These are phyloP conservation scores for Aplysina aerophoba DNA, from an alignment of 37 sponge, comb jelly and placozoan species.

Conservation along the genomic window DNA sequence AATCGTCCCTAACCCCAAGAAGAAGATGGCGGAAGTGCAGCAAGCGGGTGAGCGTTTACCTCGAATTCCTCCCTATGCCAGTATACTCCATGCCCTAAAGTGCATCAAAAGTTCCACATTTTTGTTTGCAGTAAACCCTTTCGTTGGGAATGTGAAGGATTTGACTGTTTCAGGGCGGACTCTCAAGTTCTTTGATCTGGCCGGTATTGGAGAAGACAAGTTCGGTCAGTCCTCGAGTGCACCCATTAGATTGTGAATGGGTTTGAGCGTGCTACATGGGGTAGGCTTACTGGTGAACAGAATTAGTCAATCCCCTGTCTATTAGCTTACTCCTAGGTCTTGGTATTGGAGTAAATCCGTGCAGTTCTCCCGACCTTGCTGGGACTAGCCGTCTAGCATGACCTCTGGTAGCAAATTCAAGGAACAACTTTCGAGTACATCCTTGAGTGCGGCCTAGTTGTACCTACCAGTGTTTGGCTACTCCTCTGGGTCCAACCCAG, in stretches of 20 bases:
- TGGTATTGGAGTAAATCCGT: too few relatives aligned
- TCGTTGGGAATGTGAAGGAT: neutral
- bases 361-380: too few relatives aligned
- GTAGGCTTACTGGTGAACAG: too few relatives aligned
- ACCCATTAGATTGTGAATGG: neutral
- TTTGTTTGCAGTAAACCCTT: constrained; percentile 33
- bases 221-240: constrained; percentile 42
- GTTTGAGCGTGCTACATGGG: neutral
- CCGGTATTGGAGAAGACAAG: constrained; percentile 33
- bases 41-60: neutral
- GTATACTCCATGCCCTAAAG: too few relatives aligned
- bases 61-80: too few relatives aligned
- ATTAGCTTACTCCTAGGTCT: too few relatives aligned
- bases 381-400: too few relatives aligned
- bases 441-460: too few relatives aligned
- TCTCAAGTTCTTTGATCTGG: constrained; percentile 53
- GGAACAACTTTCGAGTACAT: too few relatives aligned
- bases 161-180: constrained; percentile 36
- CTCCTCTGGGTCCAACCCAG: too few relatives aligned
- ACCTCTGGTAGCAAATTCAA: too few relatives aligned
- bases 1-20: neutral
- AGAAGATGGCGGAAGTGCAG: neutral
- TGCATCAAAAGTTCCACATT: neutral
- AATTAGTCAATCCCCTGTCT: neutral
- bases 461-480: too few relatives aligned